Base-by-base conservation (phyloP, 2,888 invertebrate species). In the Bellardia pandia region DNA sequence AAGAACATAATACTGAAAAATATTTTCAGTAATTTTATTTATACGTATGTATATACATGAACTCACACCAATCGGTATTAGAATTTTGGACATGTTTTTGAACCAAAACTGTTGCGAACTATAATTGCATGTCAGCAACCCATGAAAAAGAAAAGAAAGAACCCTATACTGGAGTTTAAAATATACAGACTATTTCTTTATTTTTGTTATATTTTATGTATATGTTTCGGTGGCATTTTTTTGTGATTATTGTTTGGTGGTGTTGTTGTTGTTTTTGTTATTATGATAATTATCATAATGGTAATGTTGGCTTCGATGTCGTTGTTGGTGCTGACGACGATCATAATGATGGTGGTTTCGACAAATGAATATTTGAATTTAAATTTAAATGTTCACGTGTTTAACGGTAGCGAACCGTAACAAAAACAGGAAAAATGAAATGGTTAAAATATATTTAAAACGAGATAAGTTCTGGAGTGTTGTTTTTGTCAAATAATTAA, bases 281-380 rank as follows among this genome's bases (percentile, higher is more conserved):
- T 75, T 79, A 82, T 79, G 81, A 87, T 85, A 85, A 87, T 87
- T 85, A 87, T 85, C 74, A 87, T 85, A 85, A 82, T 81, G 78
- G 69, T 79, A 75, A 76, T 78, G 69, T 81, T 83, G 69, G 77
- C 78, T 69, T 64, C 40, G 40, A 16, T 86, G 79, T 79, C 76
- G 45, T 45, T 81, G 68, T 69, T 76, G 23, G 79, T 79, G 84
- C 51, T 14, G 51, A 62, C 53, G 53, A 53, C 64, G 37, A 64
- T 68, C 64, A 51, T 62, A 45, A n/a, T 81, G 71, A 77, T 86
- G 86, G 74, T 86, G 86, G 82, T 78, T 81, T 74, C 85, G 68
- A 74, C 82, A 82, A 87, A 87, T 85, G 87, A 87, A 87, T 69
- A 78, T 87, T 74, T 69, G 69, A 85, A 85, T 85, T 71, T 77